Percentiles rank a stretch among this genome's conserved stretches.
phyloP scores from a whole-genome alignment of 2,113 vertebrate species.

The Eurypyga helias region DNA sequence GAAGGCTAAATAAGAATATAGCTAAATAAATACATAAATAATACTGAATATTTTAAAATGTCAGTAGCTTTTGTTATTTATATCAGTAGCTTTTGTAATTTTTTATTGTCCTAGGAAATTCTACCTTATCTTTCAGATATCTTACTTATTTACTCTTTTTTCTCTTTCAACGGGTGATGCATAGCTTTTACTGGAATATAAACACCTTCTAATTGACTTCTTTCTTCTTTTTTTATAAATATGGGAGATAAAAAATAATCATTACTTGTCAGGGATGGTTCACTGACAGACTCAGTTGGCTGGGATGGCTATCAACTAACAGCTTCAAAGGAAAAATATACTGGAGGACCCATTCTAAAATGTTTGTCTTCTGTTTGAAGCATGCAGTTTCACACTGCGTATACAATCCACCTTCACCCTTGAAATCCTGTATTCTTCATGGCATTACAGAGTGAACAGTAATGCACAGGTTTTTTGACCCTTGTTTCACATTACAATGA shows the following conservation, averaged over 20 bases:
- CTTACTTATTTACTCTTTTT: not conserved
- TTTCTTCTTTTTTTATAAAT: not conserved
- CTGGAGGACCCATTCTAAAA: not conserved
- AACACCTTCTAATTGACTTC: not conserved
- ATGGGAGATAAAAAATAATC: not conserved
- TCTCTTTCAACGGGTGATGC: fast-evolving
- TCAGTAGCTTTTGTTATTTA: not conserved
- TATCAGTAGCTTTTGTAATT: not conserved
- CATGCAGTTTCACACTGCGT: not conserved
- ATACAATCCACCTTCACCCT: not conserved
- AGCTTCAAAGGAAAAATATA: not conserved
- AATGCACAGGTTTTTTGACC: not conserved
- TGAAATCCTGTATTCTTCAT: not conserved
- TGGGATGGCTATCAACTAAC: not conserved
- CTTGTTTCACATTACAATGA: not conserved
- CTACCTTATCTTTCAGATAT: not conserved
- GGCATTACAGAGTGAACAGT: not conserved
- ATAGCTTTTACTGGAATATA: not conserved
- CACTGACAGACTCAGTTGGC: not conserved
- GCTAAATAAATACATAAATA: not conserved
- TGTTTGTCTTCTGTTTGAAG: not conserved
- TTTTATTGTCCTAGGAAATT: not conserved
- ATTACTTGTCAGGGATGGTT: not conserved
- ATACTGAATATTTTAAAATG: not conserved
- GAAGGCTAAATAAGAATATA: not conserved